These are phyloP conservation scores for Chrysogorgia sp. DNA, from an alignment of 92 coral and sea anemone genomes.

Conservation along the genomic window DNA sequence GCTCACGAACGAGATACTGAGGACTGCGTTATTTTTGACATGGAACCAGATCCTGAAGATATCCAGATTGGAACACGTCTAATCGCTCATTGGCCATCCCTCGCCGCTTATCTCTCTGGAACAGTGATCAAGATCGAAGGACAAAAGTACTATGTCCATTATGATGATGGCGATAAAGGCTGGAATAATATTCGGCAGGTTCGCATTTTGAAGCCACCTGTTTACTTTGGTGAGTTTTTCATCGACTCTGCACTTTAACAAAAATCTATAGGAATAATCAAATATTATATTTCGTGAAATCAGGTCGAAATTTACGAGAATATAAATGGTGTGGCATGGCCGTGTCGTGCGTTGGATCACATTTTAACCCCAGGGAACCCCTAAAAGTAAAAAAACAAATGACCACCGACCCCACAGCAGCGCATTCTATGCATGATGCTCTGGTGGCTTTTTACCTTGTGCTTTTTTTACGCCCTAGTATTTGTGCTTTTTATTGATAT, in stretches of 20 bases:
- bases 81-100: slow-evolving; percentile 96
- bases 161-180: slow-evolving; percentile 96
- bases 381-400: no score
- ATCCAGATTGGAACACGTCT: slow-evolving; percentile 86
- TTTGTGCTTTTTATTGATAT: no score
- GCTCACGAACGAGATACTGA: slow-evolving; percentile 90
- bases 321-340: no score
- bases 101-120: slow-evolving; percentile 91
- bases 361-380: no score
- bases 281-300: background rate
- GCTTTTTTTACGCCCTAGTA: no score
- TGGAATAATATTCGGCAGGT: slow-evolving; percentile 81
- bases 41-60: slow-evolving; percentile 83
- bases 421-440: no score
- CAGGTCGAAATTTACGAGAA: no score
- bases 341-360: no score
- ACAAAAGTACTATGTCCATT: slow-evolving; percentile 91
- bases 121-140: slow-evolving; percentile 86
- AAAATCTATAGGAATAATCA: background rate
- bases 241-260: background rate
- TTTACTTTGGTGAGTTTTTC: slow-evolving; percentile 82
- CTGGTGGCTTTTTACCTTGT: no score
- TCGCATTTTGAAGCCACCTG: slow-evolving; percentile 91
- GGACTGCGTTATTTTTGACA: slow-evolving; percentile 94
- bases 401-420: no score